Evolutionary conservation across 2,888 invertebrate genomes (phyloP), one percentile per base, ranked within the genome.

Genomic region (Orthonevra nobilis): DNA sequence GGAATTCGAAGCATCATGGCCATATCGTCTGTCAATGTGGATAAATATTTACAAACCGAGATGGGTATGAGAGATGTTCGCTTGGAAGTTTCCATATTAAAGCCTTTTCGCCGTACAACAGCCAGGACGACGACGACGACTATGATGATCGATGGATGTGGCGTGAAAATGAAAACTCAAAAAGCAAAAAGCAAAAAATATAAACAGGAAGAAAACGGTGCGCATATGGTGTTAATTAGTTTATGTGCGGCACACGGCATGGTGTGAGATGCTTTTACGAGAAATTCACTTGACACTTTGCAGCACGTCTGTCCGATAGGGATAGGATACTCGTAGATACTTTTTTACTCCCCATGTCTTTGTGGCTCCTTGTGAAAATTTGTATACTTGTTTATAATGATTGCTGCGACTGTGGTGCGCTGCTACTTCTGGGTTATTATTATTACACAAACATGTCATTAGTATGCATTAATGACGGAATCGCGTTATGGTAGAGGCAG

Each of bases 11-110:
- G 52, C 58, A 72, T 66, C 64, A 66, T 72, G 77, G 77, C 79
- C 50, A 58, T 56, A 58, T 58, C 38, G 72, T 64, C 73, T 73
- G 66, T 56, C 73, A 73, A 17, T 14, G 7, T 23, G 56, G 73
- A 68, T 73, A 79, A 79, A 79, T 73, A 79, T 79, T 79, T 79
- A 79, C 79, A 42, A 46, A 79, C 36, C 34, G 42, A 72, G 34
- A 30, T 63, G 50, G 42, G n/a, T n/a, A n/a, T n/a, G n/a, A n/a
- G n/a, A n/a, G 50, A 73, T 48, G 61, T 34, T 34, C 63, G 58
- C 15, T 7, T 52, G 64, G 63, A 52, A 60, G 46, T 58, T 46
- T 69, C 32, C 20, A 30, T 46, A 20, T 38, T 44, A 54, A 23
- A 23, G 5, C 23, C 23, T 23, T 23, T 23, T 48, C 14, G 42